Evolutionary conservation across 2,888 invertebrate species (phyloP), one percentile per base, ranked within the genome.

Genomic region (Eretmocerus hayati): DNA sequence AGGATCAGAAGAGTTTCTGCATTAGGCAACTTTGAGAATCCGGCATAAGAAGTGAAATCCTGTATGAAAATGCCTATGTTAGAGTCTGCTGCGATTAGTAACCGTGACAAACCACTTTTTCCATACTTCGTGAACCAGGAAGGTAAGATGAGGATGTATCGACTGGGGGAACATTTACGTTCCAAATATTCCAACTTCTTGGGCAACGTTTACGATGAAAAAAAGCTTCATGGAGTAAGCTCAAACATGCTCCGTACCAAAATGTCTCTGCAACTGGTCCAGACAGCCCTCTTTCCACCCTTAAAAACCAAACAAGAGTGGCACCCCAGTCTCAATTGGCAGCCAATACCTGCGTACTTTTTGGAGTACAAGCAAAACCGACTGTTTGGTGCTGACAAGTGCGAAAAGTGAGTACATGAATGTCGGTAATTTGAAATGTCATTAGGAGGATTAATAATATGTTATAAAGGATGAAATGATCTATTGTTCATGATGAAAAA

Each of bases 241-340:
- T 85, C 86, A 0, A 78, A 83, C 62, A 80, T 75, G 59, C 81
- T 82, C 45, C 75, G 88, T 33, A 86, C 87, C 0, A 77, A 85
- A 67, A 84, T 83, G 81, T 83, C 84, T 5, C 83, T 81, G 0
- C 72, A 82, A 51, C 71, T 81, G 22, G 80, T 81, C 2, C 66
- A 84, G 51, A 78, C 84, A 2, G 85, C 81, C 0, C 62, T 87
- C 30, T 86, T 79, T 62, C 82, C 81, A 4, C 82, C 83, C 1
- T 40, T 16, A 3, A 8, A 40, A 13, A n/a, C 11, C 4, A 59
- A 66, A 13, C 67, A 66, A 1, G 63, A 71, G 1, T 81, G 81
- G 81, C 77, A 78, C 57, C 65, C 72, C 1, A 60, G 67, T 11
- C 58, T 83, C 23, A 63, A 73, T 48, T 85, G 84, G 84, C 81